Percentiles rank a stretch among this genome's conserved stretches.
Evolutionary conservation across 2,888 invertebrate genomes (phyloP).

Genomic region (Papilio elwesi): DNA sequence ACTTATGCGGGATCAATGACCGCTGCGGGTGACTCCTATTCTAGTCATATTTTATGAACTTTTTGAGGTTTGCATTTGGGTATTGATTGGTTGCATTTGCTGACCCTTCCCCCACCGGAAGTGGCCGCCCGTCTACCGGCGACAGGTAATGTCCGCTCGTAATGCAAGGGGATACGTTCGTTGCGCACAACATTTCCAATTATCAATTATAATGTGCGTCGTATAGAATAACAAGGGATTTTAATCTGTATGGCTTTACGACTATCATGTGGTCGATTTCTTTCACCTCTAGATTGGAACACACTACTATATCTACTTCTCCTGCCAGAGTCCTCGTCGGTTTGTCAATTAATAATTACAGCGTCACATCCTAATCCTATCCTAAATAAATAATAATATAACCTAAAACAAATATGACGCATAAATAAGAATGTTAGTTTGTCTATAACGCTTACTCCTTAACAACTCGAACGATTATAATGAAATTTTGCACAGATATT

Average conservation of each 20-base stretch:
- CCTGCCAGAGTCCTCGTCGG: too few relatives aligned
- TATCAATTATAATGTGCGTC: constrained; percentile 16
- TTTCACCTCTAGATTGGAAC: too few relatives aligned
- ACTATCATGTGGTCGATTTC: constrained; percentile 33
- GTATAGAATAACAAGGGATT: constrained; percentile 25
- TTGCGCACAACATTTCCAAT: constrained; percentile 37
- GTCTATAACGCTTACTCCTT: too few relatives aligned
- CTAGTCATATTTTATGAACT: constrained; percentile 49
- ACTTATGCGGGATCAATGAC: constrained; percentile 27
- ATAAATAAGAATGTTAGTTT: too few relatives aligned
- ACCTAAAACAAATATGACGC: too few relatives aligned
- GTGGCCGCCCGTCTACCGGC: constrained; percentile 55
- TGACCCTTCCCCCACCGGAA: constrained; percentile 66
- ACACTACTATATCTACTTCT: too few relatives aligned
- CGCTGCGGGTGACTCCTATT: not conserved
- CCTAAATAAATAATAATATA: too few relatives aligned
- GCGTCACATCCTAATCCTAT: too few relatives aligned
- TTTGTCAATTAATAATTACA: too few relatives aligned
- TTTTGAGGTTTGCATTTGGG: constrained; percentile 49
- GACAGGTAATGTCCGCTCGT: constrained; percentile 54
- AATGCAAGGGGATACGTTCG: constrained; percentile 34
- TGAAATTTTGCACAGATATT: too few relatives aligned
- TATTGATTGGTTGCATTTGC: constrained; percentile 56
- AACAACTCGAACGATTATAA: too few relatives aligned
- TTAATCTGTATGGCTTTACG: constrained; percentile 15